Percentiles rank a stretch among this genome's conserved stretches.
Conservation (phyloP, 2,113 vertebrate species). For the Amazona vittata region DNA sequence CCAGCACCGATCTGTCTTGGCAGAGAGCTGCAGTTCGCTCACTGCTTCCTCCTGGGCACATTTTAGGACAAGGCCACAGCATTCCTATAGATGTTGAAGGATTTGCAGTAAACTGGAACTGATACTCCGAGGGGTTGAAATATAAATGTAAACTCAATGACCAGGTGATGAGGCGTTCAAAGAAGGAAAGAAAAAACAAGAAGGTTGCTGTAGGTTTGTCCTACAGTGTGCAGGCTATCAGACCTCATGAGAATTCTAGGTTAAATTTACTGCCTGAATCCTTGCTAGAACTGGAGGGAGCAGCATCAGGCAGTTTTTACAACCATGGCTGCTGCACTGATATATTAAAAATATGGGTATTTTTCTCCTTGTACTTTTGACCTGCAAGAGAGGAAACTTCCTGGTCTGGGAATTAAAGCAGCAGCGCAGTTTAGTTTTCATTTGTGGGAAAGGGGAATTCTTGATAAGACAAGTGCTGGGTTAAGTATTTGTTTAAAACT, state of each 20-base stretch:
- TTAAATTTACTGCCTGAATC: not conserved
- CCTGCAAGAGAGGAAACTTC: conserved; percentile 53
- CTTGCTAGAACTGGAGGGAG: not conserved
- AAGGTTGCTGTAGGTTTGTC: not conserved
- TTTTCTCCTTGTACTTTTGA: conserved; percentile 52
- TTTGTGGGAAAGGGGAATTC: conserved; percentile 47
- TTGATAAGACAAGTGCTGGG: conserved; percentile 63
- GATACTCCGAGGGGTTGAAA: not conserved
- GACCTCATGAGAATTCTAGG: not conserved
- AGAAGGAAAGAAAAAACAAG: not conserved
- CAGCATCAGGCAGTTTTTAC: not conserved
- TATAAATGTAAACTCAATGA: not conserved
- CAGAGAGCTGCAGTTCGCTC: not conserved
- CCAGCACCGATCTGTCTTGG: not conserved
- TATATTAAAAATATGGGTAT: not conserved
- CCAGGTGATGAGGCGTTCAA: not conserved
- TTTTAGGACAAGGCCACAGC: not conserved
- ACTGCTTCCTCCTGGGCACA: not conserved
- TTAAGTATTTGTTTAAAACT: conserved; percentile 71
- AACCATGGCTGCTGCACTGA: conserved; percentile 4
- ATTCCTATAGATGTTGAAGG: accelerated
- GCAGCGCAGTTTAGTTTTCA: conserved; percentile 54
- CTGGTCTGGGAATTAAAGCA: conserved; percentile 64
- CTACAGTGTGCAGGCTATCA: not conserved
- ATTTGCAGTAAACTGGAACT: not conserved